Base-by-base conservation (phyloP, 2,888 invertebrate species). In the Chrysotoxum bicinctum region DNA sequence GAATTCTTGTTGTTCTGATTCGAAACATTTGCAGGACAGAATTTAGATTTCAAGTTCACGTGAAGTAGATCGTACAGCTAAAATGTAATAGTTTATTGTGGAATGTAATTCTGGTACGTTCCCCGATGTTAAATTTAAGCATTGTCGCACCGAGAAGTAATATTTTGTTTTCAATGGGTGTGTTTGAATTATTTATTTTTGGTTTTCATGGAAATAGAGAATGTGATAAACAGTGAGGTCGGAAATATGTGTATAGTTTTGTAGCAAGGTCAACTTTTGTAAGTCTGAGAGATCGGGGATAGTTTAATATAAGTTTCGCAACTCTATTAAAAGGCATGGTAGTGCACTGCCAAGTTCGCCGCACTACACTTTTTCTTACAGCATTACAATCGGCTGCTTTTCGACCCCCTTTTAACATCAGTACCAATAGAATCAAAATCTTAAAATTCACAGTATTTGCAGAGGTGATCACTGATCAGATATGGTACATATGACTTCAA, bases 231-330 rank as follows among this genome's bases (percentile, higher is more conserved):
- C 37, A n/a, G n/a, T 1, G 16, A n/a, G 3, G n/a, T 32, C 64
- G 74, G 48, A 83, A 69, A 83, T 45, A 2, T 21, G 7, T 48
- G 69, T 56, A 74, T 70, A 43, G 62, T 83, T 78, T 50, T 69
- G 54, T 74, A 62, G 69, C 84, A 84, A 84, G 84, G 84, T 84
- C 79, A 75, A 9, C 66, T 70, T 74, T 79, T 75, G 66, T 48
- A 68, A n/a, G n/a, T n/a, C n/a, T n/a, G n/a, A n/a, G n/a, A n/a
- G n/a, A n/a, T n/a, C n/a, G n/a, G n/a, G n/a, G n/a, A n/a, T n/a
- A n/a, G n/a, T n/a, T n/a, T n/a, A n/a, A n/a, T n/a, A n/a, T n/a
- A n/a, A n/a, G n/a, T n/a, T n/a, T n/a, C n/a, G n/a, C n/a, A n/a
- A n/a, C n/a, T n/a, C n/a, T n/a, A n/a, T n/a, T n/a, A n/a, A n/a